Percentiles rank a stretch among this genome's conserved stretches.
phyloP scores from a whole-genome alignment of 2,888 invertebrate species.

The Phalera bucephala region DNA sequence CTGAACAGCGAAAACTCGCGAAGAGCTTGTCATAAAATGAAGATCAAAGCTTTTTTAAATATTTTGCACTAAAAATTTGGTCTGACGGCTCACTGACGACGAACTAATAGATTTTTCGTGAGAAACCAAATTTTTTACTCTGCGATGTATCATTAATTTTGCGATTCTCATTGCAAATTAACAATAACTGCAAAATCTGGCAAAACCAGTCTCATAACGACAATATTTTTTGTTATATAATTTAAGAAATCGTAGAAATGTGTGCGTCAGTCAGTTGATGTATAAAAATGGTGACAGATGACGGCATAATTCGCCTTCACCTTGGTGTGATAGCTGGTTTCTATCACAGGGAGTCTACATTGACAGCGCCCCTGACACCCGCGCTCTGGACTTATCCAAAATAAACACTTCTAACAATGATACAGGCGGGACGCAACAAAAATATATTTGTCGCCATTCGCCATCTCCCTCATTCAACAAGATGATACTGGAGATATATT shows the following conservation, averaged over 20 bases:
- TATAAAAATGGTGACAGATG: slow-evolving; percentile 63
- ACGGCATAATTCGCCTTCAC: slow-evolving; percentile 71
- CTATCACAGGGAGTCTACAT: slow-evolving; percentile 61
- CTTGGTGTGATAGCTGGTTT: slow-evolving; percentile 68
- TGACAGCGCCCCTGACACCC: slow-evolving; percentile 73
- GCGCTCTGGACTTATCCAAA: slow-evolving; percentile 55
- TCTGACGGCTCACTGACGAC: slow-evolving; percentile 16
- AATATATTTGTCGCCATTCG: slow-evolving; percentile 48
- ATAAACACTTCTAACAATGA: slow-evolving; percentile 70
- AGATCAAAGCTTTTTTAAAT: slow-evolving; percentile 26
- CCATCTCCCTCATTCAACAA: slow-evolving; percentile 34
- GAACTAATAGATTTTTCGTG: slow-evolving; percentile 16
- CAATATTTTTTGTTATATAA: slow-evolving; percentile 19
- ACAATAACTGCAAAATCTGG: slow-evolving; percentile 16
- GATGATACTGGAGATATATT: slow-evolving; percentile 28
- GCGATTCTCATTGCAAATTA: slow-evolving; percentile 19
- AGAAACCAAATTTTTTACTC: slow-evolving; percentile 11
- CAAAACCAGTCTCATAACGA: slow-evolving; percentile 14
- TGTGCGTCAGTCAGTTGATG: slow-evolving; percentile 64
- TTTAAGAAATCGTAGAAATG: slow-evolving; percentile 32
- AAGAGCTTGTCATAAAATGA: slow-evolving; percentile 23
- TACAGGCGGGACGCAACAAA: slow-evolving; percentile 54
- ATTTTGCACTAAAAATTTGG: slow-evolving; percentile 19
- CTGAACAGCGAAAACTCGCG: slow-evolving; percentile 1
- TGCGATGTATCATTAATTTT: slow-evolving; percentile 21